Evolutionary conservation across 2,888 invertebrate genomes (phyloP).

Genomic region (Drosophila mettleri): DNA sequence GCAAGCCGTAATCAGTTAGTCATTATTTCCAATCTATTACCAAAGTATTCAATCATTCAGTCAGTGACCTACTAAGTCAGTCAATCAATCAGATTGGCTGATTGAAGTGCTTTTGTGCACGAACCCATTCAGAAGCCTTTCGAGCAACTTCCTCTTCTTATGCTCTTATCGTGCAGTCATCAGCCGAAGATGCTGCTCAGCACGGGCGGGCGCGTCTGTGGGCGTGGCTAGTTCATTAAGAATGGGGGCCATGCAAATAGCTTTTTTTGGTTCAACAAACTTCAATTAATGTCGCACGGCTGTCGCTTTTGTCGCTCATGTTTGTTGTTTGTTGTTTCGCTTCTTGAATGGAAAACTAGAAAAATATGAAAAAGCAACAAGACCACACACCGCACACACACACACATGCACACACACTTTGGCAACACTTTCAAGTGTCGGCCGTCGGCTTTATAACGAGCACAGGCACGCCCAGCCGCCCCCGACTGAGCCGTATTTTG

Average conservation of each 20-base stretch:
- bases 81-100: conserved; percentile 3
- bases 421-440: conserved; percentile 71
- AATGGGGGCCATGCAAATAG: conserved; percentile 65
- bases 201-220: not conserved
- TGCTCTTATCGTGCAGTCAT: conserved; percentile 24
- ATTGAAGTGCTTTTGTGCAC: conserved; percentile 1
- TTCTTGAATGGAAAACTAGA: conserved; percentile 52
- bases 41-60: not conserved
- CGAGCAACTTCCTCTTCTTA: not conserved
- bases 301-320: conserved; percentile 59
- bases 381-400: conserved; percentile 6
- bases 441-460: conserved; percentile 58
- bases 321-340: conserved; percentile 52
- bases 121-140: not conserved
- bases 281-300: conserved; percentile 74
- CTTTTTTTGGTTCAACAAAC: conserved; percentile 77
- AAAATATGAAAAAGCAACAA: conserved; percentile 28
- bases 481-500: conserved; percentile 30
- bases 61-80: conserved; percentile 2
- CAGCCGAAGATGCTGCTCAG: conserved; percentile 22
- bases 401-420: conserved; percentile 17
- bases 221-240: conserved; percentile 23
- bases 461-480: conserved; percentile 21
- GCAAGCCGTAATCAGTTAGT: too few relatives aligned
- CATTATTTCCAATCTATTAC: not conserved